Percentiles rank a stretch among this genome's conserved stretches.
These are phyloP conservation scores for Capitulum mitella DNA, from an alignment of 2,888 invertebrate species.

Conservation along the genomic window DNA sequence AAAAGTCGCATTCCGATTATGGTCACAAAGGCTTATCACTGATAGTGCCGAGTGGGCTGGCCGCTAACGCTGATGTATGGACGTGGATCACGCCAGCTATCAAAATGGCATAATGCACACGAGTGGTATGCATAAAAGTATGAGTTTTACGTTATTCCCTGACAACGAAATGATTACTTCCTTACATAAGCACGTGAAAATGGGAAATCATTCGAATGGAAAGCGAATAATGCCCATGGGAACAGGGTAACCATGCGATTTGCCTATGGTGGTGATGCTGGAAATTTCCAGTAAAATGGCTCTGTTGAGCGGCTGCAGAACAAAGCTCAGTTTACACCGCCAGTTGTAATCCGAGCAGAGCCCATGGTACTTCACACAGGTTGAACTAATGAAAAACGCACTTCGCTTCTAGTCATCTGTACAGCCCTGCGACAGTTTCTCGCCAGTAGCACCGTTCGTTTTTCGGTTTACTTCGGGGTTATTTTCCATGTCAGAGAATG, in stretches of 20 bases:
- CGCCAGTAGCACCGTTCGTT: too few species aligned
- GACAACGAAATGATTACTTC: neutral
- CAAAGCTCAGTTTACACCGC: too few species aligned
- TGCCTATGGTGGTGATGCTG: neutral
- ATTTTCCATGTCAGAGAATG: too few species aligned
- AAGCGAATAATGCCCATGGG: neutral
- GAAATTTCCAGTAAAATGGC: neutral
- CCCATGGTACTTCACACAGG: too few species aligned
- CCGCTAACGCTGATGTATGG: neutral
- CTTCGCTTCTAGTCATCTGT: too few species aligned
- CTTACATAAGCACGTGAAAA: neutral
- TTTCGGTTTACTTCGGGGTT: too few species aligned
- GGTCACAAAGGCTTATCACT: neutral
- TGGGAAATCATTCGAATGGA: neutral
- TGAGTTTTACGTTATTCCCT: neutral
- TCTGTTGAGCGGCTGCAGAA: too few species aligned
- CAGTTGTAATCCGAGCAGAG: too few species aligned
- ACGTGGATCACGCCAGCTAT: neutral
- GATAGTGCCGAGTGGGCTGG: neutral
- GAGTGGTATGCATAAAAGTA: neutral
- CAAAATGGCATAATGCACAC: neutral
- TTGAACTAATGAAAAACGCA: too few species aligned
- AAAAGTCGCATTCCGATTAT: neutral
- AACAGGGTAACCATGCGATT: neutral
- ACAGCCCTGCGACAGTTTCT: too few species aligned